Conservation (phyloP, 1,140 invertebrate species). For the Polypedilum pembai region DNA sequence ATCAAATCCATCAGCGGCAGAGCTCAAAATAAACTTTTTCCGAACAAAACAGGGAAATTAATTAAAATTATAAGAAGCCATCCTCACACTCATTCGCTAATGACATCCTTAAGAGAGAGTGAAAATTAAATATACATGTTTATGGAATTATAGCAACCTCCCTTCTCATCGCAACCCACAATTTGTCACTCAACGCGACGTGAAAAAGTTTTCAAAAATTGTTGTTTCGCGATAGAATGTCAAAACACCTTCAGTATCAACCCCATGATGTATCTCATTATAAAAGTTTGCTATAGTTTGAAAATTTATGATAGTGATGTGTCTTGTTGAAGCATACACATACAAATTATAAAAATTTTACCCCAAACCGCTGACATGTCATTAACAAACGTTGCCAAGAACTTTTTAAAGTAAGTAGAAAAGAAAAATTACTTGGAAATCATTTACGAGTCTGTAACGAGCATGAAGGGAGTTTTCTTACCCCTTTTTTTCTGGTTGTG, state of each 20-base stretch:
- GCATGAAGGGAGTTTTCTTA: background rate
- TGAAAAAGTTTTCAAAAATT: background rate
- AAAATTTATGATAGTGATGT: conserved; percentile 7
- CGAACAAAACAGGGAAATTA: background rate
- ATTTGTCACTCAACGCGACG: conserved; percentile 16
- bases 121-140: background rate
- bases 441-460: background rate
- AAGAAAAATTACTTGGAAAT: conserved; percentile 10
- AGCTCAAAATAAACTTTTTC: background rate
- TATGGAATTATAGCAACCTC: background rate
- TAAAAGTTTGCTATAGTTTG: background rate
- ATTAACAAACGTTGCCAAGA: background rate
- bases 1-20: too few relatives aligned
- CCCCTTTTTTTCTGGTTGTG: conserved; percentile 1
- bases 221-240: background rate
- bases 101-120: background rate
- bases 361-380: conserved; percentile 16
- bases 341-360: background rate
- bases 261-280: background rate
- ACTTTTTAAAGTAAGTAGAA: background rate
- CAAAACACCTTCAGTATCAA: conserved; percentile 11
- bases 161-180: conserved; percentile 12
- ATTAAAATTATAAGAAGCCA: conserved; percentile 5
- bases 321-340: background rate
- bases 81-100: background rate